Evolutionary conservation across 2,797 vertebrate species (phyloP).

Genomic region (Mormyrus proboscirostris): DNA sequence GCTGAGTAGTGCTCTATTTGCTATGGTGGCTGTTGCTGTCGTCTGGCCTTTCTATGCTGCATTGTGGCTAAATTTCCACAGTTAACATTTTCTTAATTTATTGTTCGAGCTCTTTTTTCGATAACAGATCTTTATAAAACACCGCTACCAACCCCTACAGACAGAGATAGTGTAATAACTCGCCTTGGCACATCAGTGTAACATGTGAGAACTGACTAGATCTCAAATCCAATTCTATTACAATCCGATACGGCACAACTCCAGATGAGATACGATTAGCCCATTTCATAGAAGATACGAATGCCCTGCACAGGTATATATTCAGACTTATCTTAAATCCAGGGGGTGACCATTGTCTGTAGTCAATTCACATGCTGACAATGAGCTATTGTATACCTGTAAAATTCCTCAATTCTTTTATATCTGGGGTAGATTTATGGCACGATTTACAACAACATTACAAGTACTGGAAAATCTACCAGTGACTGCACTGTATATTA

Average conservation of each 20-base stretch:
- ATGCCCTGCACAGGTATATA: neutral
- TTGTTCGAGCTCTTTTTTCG: neutral
- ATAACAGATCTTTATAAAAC: neutral
- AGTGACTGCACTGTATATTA: neutral
- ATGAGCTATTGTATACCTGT: neutral
- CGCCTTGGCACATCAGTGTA: neutral
- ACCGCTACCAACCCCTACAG: neutral
- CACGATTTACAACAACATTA: neutral
- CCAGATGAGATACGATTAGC: neutral
- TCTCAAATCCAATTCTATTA: neutral
- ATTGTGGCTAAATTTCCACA: neutral
- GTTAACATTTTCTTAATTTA: neutral
- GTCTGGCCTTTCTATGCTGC: neutral
- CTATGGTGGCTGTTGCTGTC: neutral
- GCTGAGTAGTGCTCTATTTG: no score
- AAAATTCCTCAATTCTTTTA: neutral
- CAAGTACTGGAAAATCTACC: neutral
- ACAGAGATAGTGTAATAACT: neutral
- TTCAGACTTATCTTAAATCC: neutral
- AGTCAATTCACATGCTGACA: neutral
- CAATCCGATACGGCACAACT: neutral
- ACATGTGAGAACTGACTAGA: constrained; percentile 8
- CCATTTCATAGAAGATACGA: neutral
- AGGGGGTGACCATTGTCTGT: neutral
- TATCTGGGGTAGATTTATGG: neutral